These are phyloP conservation scores for Scatophagus argus DNA, from an alignment of 2,113 vertebrate genomes.

Conservation along the genomic window DNA sequence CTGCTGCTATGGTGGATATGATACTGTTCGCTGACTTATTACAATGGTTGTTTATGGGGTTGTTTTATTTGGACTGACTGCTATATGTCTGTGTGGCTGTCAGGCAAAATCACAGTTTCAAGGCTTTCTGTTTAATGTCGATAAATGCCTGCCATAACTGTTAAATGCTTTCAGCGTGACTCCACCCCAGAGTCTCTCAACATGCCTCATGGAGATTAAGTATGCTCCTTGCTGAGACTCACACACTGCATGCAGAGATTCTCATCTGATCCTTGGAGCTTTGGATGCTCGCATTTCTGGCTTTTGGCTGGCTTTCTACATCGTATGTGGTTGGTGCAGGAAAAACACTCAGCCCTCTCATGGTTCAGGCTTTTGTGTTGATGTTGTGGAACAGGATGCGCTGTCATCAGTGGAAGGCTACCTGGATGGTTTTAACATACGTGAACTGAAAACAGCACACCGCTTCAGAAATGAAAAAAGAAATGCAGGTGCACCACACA, in stretches of 20 bases:
- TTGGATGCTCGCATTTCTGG: constrained; percentile 16
- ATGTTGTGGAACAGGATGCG: no score
- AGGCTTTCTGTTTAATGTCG: constrained; percentile 1
- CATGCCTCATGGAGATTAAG: constrained; percentile 21
- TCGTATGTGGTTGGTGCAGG: no score
- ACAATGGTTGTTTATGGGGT: not conserved
- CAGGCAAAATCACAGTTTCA: not conserved
- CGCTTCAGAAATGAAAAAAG: no score
- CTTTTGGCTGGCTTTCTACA: no score
- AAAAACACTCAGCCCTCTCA: no score
- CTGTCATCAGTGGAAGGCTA: no score
- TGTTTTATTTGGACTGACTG: not conserved
- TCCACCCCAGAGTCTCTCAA: constrained; percentile 13
- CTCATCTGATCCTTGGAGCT: constrained; percentile 29
- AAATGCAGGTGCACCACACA: no score
- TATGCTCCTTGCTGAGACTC: constrained; percentile 23
- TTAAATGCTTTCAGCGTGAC: constrained; percentile 2
- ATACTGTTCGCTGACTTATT: not conserved
- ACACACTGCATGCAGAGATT: constrained; percentile 27
- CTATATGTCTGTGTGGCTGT: not conserved
- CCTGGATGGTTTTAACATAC: no score
- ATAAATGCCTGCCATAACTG: not conserved
- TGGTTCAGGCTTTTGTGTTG: no score
- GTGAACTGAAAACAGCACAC: no score
- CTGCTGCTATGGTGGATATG: not conserved